These are phyloP conservation scores for Drosophila trichaetosa DNA, from an alignment of 2,888 invertebrate species.

Conservation along the genomic window DNA sequence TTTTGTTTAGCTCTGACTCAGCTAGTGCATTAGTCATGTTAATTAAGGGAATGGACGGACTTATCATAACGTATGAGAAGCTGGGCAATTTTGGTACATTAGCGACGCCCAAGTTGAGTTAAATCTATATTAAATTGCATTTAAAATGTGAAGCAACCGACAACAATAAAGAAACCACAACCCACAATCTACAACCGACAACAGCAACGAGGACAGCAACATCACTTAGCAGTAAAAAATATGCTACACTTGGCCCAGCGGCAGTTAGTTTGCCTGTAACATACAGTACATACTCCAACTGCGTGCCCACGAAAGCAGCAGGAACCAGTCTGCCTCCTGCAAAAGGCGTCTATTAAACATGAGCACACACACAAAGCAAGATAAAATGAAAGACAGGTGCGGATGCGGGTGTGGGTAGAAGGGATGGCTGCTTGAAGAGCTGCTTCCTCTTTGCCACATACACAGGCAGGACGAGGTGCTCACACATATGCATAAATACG, in stretches of 20 bases:
- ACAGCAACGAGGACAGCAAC: constrained; percentile 26
- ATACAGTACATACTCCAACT: constrained; percentile 30
- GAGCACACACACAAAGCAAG: constrained; percentile 31
- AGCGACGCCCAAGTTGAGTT: constrained; percentile 29
- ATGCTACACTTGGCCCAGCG: constrained; percentile 59
- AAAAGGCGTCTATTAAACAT: constrained; percentile 46
- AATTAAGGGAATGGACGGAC: constrained; percentile 57
- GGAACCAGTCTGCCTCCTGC: not conserved
- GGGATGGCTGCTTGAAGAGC: constrained; percentile 10
- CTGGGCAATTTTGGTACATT: constrained; percentile 45
- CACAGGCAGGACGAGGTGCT: constrained; percentile 3
- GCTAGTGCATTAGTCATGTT: constrained; percentile 71
- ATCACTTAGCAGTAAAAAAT: constrained; percentile 55
- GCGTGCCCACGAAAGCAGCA: constrained; percentile 10
- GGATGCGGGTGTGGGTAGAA: constrained; percentile 37
- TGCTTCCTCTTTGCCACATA: constrained; percentile 17
- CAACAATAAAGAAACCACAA: constrained; percentile 12
- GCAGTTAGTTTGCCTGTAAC: constrained; percentile 40
- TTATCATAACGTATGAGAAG: constrained; percentile 54
- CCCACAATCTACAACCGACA: constrained; percentile 6
- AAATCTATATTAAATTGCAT: constrained; percentile 62
- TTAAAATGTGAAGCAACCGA: constrained; percentile 44
- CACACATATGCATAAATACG: constrained; percentile 12
- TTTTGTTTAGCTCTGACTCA: constrained; percentile 50
- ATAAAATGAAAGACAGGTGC: constrained; percentile 56